Conservation (phyloP, 1,140 invertebrate species). For the Schlechtendalia chinensis region DNA sequence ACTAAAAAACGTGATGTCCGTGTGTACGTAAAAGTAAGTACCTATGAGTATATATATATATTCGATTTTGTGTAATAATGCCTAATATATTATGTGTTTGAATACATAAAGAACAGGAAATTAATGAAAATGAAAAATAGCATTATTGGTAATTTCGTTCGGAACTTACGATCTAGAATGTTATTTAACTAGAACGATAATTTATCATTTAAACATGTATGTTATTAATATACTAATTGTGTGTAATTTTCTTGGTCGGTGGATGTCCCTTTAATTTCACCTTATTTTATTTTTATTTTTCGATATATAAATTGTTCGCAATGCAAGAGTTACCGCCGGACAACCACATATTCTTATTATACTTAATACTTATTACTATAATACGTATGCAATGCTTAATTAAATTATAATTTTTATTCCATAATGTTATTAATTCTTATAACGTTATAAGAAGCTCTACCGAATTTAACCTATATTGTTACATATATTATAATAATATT, state of each 20-base stretch:
- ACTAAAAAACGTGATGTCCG: not conserved
- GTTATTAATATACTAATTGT: too few species aligned
- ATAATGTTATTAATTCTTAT: conserved; percentile 33
- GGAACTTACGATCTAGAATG: not conserved
- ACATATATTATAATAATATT: not conserved
- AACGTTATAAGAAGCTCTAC: conserved; percentile 30
- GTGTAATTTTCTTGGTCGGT: not conserved
- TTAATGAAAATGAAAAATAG: not conserved
- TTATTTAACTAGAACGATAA: not conserved
- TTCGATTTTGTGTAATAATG: too few species aligned
- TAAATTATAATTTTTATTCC: not conserved
- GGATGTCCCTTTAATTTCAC: not conserved
- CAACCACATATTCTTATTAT: conserved; percentile 7
- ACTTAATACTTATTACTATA: not conserved
- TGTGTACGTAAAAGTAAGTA: not conserved
- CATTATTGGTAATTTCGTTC: not conserved
- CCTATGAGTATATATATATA: too few species aligned
- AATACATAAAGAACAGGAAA: not conserved
- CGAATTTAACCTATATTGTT: conserved; percentile 11
- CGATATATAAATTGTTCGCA: not conserved
- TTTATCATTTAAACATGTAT: conserved; percentile 18
- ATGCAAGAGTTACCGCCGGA: conserved; percentile 10
- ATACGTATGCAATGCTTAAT: not conserved
- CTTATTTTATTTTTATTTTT: not conserved
- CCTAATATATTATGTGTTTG: not conserved